Conservation (phyloP, 1,140 invertebrate species). For the Epicauta chinensis region DNA sequence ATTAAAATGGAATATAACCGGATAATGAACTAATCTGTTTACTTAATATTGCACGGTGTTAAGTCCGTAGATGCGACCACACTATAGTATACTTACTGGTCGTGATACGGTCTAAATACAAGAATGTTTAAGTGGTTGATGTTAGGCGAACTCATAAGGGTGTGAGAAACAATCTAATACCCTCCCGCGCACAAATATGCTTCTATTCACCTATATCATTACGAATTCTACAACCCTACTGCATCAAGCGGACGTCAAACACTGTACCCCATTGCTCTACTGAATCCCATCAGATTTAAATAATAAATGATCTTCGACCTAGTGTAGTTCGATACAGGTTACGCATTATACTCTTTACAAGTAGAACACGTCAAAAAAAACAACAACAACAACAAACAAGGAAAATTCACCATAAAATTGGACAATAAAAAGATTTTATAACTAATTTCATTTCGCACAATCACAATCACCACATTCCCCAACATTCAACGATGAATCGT, state of each 20-base stretch:
- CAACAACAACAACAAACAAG: too few species aligned
- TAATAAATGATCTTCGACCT: constrained; percentile 17
- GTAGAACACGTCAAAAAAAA: constrained; percentile 1
- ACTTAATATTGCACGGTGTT: constrained; percentile 30
- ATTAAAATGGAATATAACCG: constrained; percentile 30
- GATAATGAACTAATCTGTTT: constrained; percentile 34
- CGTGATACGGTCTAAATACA: constrained; percentile 3
- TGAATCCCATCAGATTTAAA: constrained; percentile 17
- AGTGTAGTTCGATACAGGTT: constrained; percentile 11
- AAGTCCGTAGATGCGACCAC: constrained; percentile 17
- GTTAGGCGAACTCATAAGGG: not conserved
- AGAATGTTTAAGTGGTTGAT: constrained; percentile 7
- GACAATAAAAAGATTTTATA: constrained; percentile 6
- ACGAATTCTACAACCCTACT: constrained; percentile 15
- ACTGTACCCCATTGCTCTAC: constrained; percentile 11
- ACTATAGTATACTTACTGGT: not conserved
- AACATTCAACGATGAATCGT: constrained; percentile 3
- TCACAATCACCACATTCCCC: not conserved
- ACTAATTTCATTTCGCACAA: constrained; percentile 2
- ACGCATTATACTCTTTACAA: constrained; percentile 7
- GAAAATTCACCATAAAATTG: not conserved
- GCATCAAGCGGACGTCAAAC: constrained; percentile 16
- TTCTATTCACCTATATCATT: constrained; percentile 11
- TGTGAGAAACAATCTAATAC: too few species aligned
- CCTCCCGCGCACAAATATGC: not conserved